Evolutionary conservation across 2,113 vertebrate genomes (phyloP), one percentile per base, ranked within the genome.

Genomic region (Syrrhaptes paradoxus): DNA sequence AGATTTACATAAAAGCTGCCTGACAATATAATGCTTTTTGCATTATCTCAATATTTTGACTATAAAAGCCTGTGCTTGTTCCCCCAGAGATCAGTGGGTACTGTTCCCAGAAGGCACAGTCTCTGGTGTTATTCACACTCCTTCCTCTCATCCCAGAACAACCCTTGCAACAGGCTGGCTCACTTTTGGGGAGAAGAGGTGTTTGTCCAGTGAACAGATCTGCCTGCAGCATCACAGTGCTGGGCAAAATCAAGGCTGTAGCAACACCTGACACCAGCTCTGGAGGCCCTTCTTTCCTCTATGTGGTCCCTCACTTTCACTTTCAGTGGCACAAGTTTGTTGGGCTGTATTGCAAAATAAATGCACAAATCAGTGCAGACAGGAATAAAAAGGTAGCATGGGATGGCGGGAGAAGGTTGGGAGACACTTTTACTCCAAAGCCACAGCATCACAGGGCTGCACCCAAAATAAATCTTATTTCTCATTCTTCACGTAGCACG

Each of bases 291-390:
- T 62, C 55, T 63, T 22, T 25, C 38, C 31, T 46, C n/a, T 49
- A 7, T 11, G 16, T 7, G 13, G 20, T 65, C 43, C 52, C 32
- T 55, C 41, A 19, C 38, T 4, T n/a, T 52, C 26, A 8, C 20
- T 68, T 58, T 41, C 46, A 67, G 34, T 14, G 15, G 51, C 41
- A 71, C 46, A 36, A 79, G 13, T 21, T 10, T 29, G 20, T 43
- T 59, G 29, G 48, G 49, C 90, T 76, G 14, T 24, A 26, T 38
- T 21, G 48, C 16, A 6, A 4, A 24, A 88, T 6, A 54, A 5
- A 54, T 36, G 6, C 18, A 41, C 15, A 28, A 57, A 79, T 36
- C 0, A 0, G 24, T 1, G 24, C 41, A 66, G 46, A 9, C 2
- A 25, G 31, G 59, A 94, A 54, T 61, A 49, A 57, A 79, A 52